These are phyloP conservation scores for Dendrolimus houi DNA, from an alignment of 2,888 invertebrate species.

Conservation along the genomic window DNA sequence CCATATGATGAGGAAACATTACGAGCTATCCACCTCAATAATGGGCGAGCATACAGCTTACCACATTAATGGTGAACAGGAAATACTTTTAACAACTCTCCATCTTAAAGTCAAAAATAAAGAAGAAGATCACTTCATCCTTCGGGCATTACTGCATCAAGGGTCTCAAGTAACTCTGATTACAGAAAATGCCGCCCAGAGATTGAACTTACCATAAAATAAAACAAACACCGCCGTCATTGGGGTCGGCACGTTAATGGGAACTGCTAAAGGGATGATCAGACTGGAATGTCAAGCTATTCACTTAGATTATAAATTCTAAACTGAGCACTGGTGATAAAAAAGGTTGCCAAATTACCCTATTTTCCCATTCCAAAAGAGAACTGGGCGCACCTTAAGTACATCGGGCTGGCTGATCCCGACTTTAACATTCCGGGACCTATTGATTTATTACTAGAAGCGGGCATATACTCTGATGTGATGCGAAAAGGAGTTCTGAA, in stretches of 20 bases:
- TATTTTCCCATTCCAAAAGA: background rate
- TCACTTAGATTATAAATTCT: background rate
- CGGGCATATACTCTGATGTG: conserved; percentile 2
- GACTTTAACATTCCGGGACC: conserved; percentile 4
- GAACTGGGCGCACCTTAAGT: conserved; percentile 4
- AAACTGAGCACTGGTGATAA: background rate
- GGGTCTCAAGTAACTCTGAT: conserved; percentile 6
- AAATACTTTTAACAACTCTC: conserved; percentile 1
- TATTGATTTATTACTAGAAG: conserved; percentile 2
- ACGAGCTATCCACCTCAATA: background rate
- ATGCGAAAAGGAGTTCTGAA: too few relatives aligned
- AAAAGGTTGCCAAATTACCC: background rate
- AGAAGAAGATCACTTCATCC: conserved; percentile 4
- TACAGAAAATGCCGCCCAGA: conserved; percentile 7
- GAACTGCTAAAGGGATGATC: background rate
- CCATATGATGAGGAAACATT: background rate
- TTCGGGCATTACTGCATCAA: conserved; percentile 6
- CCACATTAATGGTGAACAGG: background rate
- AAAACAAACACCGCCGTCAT: background rate
- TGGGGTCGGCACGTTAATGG: background rate
- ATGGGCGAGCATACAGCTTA: background rate
- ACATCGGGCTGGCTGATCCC: conserved; percentile 5
- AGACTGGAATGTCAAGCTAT: background rate
- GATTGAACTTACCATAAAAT: background rate
- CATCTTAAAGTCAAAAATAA: conserved; percentile 4